Evolutionary conservation across 1,140 invertebrate species (phyloP).

Genomic region (Dendroctonus valens): DNA sequence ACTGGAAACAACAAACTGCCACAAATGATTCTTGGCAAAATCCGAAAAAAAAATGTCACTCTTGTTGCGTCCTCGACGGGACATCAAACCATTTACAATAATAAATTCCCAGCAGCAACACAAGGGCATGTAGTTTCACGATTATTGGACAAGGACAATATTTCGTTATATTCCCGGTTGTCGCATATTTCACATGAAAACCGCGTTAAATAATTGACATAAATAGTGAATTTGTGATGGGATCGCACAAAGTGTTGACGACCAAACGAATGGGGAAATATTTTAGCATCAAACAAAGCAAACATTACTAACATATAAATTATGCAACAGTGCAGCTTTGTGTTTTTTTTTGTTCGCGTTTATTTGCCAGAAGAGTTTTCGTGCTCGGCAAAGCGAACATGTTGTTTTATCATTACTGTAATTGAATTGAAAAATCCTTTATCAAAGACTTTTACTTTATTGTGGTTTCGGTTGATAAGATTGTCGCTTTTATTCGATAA

Average conservation of each 20-base stretch:
- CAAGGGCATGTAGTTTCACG: background rate
- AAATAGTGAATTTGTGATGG: slow-evolving; percentile 7
- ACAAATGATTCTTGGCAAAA: too few species aligned
- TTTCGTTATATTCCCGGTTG: slow-evolving; percentile 5
- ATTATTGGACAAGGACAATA: slow-evolving; percentile 3
- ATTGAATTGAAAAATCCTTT: too few species aligned
- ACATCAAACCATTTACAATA: background rate
- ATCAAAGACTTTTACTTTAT: too few species aligned
- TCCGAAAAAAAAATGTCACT: too few species aligned
- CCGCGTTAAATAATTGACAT: slow-evolving; percentile 10
- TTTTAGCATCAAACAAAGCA: slow-evolving; percentile 13
- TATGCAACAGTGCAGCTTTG: slow-evolving; percentile 12
- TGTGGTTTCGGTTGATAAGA: too few species aligned
- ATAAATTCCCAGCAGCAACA: background rate
- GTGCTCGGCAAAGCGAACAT: background rate
- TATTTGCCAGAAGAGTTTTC: slow-evolving; percentile 1
- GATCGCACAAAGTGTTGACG: slow-evolving; percentile 7
- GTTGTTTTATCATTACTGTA: too few species aligned
- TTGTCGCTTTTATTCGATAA: too few species aligned
- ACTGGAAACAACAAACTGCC: too few species aligned
- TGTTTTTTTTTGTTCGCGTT: background rate
- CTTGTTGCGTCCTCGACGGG: too few species aligned
- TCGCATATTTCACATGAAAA: too few species aligned
- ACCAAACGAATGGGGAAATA: slow-evolving; percentile 13
- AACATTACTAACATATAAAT: slow-evolving; percentile 13